Percentiles rank a stretch among this genome's conserved stretches.
These are phyloP conservation scores for Myotis davidii DNA, from an alignment of 2,113 vertebrate genomes.

Conservation along the genomic window DNA sequence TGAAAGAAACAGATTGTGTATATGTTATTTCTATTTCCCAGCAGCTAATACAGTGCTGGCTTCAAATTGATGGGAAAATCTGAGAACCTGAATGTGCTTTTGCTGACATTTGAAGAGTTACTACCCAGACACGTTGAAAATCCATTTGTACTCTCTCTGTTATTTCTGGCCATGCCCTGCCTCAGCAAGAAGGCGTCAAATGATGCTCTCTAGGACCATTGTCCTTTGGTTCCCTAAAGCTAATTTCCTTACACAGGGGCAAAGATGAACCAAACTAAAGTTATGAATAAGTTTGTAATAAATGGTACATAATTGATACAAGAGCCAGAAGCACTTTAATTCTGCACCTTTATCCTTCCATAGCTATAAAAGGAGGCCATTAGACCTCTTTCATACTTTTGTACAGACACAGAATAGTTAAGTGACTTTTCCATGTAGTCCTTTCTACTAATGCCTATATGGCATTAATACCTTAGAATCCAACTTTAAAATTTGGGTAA, in stretches of 20 bases:
- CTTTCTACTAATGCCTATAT: neutral
- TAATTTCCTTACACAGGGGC: conserved; percentile 49
- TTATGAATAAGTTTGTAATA: conserved; percentile 40
- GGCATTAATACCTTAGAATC: neutral
- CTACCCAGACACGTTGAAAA: neutral
- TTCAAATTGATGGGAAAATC: conserved; percentile 12
- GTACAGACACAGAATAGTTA: neutral
- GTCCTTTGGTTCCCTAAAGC: conserved; percentile 32
- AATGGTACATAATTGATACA: conserved; percentile 6
- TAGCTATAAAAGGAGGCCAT: neutral
- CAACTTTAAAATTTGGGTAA: neutral
- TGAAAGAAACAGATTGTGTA: conserved; percentile 38
- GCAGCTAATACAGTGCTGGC: neutral
- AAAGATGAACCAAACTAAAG: conserved; percentile 58
- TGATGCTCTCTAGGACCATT: neutral
- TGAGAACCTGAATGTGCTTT: neutral
- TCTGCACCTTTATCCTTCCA: neutral
- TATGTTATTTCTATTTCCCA: conserved; percentile 50
- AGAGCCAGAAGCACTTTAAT: neutral
- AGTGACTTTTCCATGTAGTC: neutral
- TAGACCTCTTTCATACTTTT: neutral
- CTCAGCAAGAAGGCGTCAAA: neutral
- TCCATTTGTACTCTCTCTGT: neutral
- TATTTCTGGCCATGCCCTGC: neutral
- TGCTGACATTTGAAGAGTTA: neutral